These are phyloP conservation scores for Benthosema pterotum DNA, from an alignment of 2,797 vertebrate genomes.

Conservation along the genomic window DNA sequence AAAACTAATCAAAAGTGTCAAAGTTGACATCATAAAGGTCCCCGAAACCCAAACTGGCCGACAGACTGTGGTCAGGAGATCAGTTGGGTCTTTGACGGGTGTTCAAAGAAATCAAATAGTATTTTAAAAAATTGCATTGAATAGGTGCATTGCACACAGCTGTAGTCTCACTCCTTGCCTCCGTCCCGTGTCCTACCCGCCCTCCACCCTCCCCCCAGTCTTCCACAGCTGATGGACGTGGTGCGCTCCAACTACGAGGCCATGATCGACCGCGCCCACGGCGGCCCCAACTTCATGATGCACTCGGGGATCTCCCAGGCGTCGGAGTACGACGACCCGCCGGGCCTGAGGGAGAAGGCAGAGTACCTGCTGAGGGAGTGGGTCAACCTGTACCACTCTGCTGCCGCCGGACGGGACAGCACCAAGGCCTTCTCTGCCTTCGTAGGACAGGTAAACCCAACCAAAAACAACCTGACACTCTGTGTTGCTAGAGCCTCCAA, in stretches of 20 bases:
- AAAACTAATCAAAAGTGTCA: no score
- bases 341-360: constrained; percentile 96
- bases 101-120: no score
- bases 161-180: no score
- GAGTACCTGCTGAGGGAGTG: constrained; percentile 98
- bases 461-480: not conserved
- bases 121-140: no score
- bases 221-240: constrained; percentile 98
- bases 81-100: no score
- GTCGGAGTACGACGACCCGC: constrained; percentile 97
- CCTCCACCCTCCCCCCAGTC: constrained; percentile 79
- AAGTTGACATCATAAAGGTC: no score
- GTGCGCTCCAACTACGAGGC: constrained; percentile 98
- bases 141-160: no score
- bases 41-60: no score
- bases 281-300: constrained; percentile 99
- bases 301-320: constrained; percentile 99
- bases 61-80: no score
- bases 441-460: constrained; percentile 96
- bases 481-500: no score
- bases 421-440: constrained; percentile 99
- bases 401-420: constrained; percentile 96
- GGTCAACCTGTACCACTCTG: constrained; percentile 99
- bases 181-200: not conserved
- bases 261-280: constrained; percentile 98